A percentile compares a stretch with the other conserved stretches of the same genome.
Conservation (phyloP, 2,797 vertebrate species). For the Gymnothorax javanicus region DNA sequence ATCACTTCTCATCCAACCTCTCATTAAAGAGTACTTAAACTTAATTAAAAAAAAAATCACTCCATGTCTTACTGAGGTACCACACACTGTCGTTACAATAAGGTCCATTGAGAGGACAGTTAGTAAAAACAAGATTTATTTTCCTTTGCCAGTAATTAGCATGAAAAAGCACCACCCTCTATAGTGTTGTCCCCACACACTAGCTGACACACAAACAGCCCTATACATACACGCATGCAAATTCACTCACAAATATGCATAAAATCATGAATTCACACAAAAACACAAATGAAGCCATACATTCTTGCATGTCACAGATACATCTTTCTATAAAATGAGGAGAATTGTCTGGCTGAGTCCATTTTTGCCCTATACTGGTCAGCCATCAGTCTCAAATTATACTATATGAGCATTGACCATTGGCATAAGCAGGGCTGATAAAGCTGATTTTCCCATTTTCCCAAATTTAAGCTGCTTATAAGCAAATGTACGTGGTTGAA, state of each 20-base stretch:
- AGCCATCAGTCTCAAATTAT: too few relatives aligned
- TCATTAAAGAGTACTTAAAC: conserved; percentile 43
- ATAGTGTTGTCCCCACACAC: conserved; percentile 32
- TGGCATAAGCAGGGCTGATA: too few relatives aligned
- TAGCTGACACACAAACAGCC: conserved; percentile 24
- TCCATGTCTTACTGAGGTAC: conserved; percentile 35
- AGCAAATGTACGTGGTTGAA: too few relatives aligned
- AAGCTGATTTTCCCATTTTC: too few relatives aligned
- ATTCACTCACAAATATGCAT: neutral
- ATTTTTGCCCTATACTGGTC: too few relatives aligned
- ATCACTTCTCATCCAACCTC: conserved; percentile 34
- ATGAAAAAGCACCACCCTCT: conserved; percentile 54
- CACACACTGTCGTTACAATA: neutral
- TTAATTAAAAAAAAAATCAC: conserved; percentile 47
- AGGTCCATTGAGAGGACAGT: neutral
- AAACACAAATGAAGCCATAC: conserved; percentile 12
- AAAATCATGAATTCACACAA: conserved; percentile 27
- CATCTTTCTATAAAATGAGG: too few relatives aligned
- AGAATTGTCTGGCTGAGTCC: too few relatives aligned
- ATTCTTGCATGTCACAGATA: neutral
- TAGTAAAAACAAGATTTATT: conserved; percentile 42
- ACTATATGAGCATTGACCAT: too few relatives aligned
- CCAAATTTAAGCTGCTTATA: too few relatives aligned
- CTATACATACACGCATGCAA: conserved; percentile 20
- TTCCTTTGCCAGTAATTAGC: conserved; percentile 51